Conservation (phyloP, 2,888 invertebrate species). For the Stegophylla sp. region DNA sequence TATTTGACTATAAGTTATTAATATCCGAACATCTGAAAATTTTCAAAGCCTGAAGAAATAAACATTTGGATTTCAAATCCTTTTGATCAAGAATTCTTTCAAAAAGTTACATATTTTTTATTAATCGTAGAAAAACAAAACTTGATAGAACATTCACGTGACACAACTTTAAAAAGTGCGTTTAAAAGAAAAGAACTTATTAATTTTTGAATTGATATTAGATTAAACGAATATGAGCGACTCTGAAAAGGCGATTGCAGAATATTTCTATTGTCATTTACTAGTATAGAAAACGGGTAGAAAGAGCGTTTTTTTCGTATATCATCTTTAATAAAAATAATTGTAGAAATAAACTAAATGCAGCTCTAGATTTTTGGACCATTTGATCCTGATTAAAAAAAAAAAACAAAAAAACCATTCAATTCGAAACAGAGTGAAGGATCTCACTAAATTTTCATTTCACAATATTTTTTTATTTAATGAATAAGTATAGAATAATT, state of each 20-base stretch:
- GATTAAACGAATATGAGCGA: conserved; percentile 13
- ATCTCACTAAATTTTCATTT: no score
- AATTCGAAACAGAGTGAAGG: background rate
- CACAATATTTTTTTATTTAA: background rate
- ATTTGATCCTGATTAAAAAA: background rate
- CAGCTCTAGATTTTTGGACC: background rate
- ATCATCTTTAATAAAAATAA: background rate
- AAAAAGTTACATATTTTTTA: conserved; percentile 13
- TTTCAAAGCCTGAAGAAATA: background rate
- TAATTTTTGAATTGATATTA: conserved; percentile 1
- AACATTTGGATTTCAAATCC: conserved; percentile 24
- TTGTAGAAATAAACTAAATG: no score
- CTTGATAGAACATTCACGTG: conserved; percentile 13
- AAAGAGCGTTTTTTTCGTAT: background rate
- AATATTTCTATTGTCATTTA: conserved; percentile 18
- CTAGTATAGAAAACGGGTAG: background rate
- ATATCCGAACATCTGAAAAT: background rate
- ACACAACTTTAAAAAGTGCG: conserved; percentile 14
- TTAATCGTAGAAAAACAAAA: conserved; percentile 17
- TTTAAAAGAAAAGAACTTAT: conserved; percentile 13
- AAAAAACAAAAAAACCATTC: background rate
- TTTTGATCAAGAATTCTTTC: background rate
- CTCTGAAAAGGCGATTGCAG: conserved; percentile 26
- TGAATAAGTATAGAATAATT: background rate
- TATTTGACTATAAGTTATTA: background rate